Base-by-base conservation (phyloP, 2,888 invertebrate species). In the Teleogryllus oceanicus region DNA sequence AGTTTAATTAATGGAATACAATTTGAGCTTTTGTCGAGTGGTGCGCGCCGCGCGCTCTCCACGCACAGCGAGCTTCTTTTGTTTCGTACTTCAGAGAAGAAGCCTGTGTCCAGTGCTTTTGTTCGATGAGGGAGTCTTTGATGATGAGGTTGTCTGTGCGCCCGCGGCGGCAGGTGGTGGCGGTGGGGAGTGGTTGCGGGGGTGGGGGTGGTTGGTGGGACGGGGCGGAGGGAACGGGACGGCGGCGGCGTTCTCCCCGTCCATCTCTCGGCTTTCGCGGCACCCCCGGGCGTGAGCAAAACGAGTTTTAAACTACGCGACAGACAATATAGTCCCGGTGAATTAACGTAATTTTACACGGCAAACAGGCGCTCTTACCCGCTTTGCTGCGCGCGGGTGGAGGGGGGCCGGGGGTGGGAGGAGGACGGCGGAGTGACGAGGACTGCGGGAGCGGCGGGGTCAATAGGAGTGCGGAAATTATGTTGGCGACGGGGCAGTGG, bases 1-100 rank as follows among this genome's bases (percentile, higher is more conserved):
- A 75, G 75, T 75, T 75, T 75, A 75, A 75, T 75, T 75, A 75
- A 75, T 75, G 75, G 75, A 75, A 75, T 75, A 75, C 75, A 75
- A 75, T 75, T 75, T 75, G 75, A 75, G 75, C 20, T 21, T 20
- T 24, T 75, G 75, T 75, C 37, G 75, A 24, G 75, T 24, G 21
- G 5, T 75, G 21, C 75, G 37, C 21, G 75, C 37, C 21, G 74
- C 75, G 62, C 62, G 62, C 62, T n/a, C 16, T n/a, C 62, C 16
- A 13, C 62, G 62, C 62, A 37, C 37, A 37, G 37, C 37, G 37
- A 37, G 37, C 37, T 37, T 37, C 37, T 37, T 37, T 37, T 37
- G 37, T 37, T 37, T 37, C 37, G 37, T 37, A 37, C 37, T 37
- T 37, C 37, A 37, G 37, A 37, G 37, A 37, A 37, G 37, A 37